These are phyloP conservation scores for Cairina moschata DNA, from an alignment of 2,113 vertebrate genomes.

Conservation along the genomic window DNA sequence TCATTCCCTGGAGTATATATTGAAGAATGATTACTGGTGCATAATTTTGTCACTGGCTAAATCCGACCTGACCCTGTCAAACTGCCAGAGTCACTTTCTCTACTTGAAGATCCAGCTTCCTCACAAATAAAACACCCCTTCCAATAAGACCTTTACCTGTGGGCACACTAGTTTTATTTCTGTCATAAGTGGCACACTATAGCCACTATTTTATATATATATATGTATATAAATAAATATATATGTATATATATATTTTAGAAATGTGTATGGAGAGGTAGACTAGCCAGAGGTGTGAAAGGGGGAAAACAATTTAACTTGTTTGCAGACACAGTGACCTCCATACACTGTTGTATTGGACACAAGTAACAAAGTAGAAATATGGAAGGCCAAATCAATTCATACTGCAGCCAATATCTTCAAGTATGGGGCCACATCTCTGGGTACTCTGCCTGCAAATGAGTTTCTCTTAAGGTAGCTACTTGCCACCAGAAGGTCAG, in stretches of 20 bases:
- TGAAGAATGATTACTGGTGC: not conserved
- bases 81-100: not conserved
- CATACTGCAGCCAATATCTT: not conserved
- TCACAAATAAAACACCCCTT: not conserved
- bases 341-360: not conserved
- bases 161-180: not conserved
- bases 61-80: conserved; percentile 19
- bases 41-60: conserved; percentile 11
- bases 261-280: not conserved
- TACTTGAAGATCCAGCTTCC: not conserved
- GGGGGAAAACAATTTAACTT: not conserved
- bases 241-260: too few species aligned
- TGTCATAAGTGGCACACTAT: not conserved
- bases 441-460: not conserved
- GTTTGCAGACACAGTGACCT: not conserved
- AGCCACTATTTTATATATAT: not conserved
- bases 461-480: not conserved
- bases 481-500: not conserved
- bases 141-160: not conserved
- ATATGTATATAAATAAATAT: too few species aligned
- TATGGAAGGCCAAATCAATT: not conserved
- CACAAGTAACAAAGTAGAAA: not conserved
- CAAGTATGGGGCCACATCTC: not conserved
- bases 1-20: not conserved
- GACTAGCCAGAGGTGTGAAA: not conserved